Evolutionary conservation across 2,888 invertebrate species (phyloP).

Genomic region (Aphodius granarius): DNA sequence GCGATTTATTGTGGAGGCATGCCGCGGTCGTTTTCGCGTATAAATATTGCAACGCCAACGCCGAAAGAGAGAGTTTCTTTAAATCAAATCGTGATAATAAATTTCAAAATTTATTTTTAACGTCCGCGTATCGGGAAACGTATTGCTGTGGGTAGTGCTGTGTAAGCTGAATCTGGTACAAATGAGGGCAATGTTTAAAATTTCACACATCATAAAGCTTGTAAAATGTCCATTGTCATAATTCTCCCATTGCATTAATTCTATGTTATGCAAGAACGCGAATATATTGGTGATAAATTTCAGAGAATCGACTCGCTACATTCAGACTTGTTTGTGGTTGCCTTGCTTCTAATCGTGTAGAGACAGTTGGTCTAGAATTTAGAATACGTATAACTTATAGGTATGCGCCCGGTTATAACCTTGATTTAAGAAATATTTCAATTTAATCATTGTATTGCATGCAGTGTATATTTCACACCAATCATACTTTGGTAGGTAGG

Average conservation of each 20-base stretch:
- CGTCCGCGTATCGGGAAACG: neutral
- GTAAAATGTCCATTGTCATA: neutral
- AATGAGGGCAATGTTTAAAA: neutral
- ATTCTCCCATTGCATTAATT: neutral
- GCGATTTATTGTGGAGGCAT: constrained; percentile 20
- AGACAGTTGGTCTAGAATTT: neutral
- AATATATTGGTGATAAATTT: neutral
- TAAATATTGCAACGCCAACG: neutral
- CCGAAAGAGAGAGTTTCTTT: neutral
- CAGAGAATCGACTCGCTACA: neutral
- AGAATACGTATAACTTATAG: neutral
- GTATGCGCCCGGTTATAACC: neutral
- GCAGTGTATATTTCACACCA: no score
- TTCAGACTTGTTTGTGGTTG: neutral
- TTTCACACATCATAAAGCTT: neutral
- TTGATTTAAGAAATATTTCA: neutral
- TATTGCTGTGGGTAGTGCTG: neutral
- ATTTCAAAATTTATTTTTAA: neutral
- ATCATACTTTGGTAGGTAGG: no score
- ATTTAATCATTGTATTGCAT: neutral
- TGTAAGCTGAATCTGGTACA: neutral
- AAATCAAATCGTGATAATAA: neutral
- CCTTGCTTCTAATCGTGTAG: neutral
- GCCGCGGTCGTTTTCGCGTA: neutral
- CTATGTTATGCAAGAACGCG: neutral